Evolutionary conservation across 2,888 invertebrate genomes (phyloP), one percentile per base, ranked within the genome.

Genomic region (Rhodophaea formosa): DNA sequence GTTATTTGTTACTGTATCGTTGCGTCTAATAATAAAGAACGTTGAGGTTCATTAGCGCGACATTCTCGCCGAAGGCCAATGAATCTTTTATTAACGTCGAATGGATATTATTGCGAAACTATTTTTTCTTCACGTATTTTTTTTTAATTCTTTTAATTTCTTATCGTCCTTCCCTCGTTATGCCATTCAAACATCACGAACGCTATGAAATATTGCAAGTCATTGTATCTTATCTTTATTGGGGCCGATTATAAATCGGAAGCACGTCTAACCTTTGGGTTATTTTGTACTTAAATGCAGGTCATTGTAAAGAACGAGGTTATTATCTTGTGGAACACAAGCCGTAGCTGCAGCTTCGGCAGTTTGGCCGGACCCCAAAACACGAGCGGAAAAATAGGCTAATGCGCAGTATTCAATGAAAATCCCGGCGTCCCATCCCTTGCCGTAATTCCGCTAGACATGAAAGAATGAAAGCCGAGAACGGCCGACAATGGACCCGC

Each of bases 361-460:
- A 39, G 39, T 51, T 51, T 51, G 51, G 51, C 51, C 35, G 16
- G 35, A 35, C 51, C 51, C 51, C 51, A 51, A 51, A 51, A 51
- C 35, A 15, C 51, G 7, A 49, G 29, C 29, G 6, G 35, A 16
- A 51, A 51, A 51, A 51, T 51, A 39, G 51, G 51, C 51, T 35
- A 51, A 51, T 35, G 35, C 35, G 35, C 35, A n/a, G 32, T 49
- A 49, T 51, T 14, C 15, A 49, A 32, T 30, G 30, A n/a, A 46
- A 46, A 35, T 35, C 15, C 32, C 32, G 10, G 17, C 35, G 16
- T 35, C 1, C 30, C 30, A 30, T 44, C 1, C 15, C 10, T 15
- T 16, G 14, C 30, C 53, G 17, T 53, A 32, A 44, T 44, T 53
- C 15, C 29, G 53, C 17, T 16, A 32, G 32, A 7, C 30, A 30